A percentile compares a stretch with the other conserved stretches of the same genome.
These are phyloP conservation scores for Phoeniculus purpureus DNA, from an alignment of 2,797 vertebrate species.

Conservation along the genomic window DNA sequence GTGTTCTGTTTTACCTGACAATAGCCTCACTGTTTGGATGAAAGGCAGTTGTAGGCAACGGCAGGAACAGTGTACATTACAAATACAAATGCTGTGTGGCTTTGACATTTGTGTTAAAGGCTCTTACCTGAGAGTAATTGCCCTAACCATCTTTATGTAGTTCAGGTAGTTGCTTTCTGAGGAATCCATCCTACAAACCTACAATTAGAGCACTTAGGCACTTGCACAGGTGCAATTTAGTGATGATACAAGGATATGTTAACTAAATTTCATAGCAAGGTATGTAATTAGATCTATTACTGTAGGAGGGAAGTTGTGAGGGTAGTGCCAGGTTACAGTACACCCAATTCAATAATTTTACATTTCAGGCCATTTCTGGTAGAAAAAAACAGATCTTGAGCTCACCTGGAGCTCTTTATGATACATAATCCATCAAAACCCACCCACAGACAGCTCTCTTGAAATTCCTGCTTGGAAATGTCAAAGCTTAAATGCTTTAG, in stretches of 20 bases:
- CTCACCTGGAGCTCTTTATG: background rate
- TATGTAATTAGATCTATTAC: background rate
- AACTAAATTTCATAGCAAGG: slow-evolving; percentile 3
- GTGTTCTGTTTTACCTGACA: background rate
- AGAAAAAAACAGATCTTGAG: slow-evolving; percentile 22
- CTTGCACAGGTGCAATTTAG: background rate
- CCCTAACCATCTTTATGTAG: background rate
- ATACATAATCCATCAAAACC: background rate
- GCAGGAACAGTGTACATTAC: background rate
- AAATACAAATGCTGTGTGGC: accelerated
- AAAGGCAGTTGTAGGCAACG: background rate
- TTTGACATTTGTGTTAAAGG: background rate
- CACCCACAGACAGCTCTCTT: background rate
- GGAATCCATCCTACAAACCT: background rate
- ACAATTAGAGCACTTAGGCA: background rate
- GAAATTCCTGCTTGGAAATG: background rate
- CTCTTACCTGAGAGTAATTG: background rate
- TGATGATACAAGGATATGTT: background rate
- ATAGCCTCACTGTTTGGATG: background rate
- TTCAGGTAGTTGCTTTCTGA: background rate
- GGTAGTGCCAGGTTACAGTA: slow-evolving; percentile 30
- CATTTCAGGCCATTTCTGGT: slow-evolving; percentile 57
- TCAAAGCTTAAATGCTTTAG: background rate
- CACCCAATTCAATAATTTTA: slow-evolving; percentile 29
- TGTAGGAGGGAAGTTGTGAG: slow-evolving; percentile 7